A percentile compares a stretch with the other conserved stretches of the same genome.
These are phyloP conservation scores for Telenomus remus DNA, from an alignment of 1,140 invertebrate species.

Conservation along the genomic window DNA sequence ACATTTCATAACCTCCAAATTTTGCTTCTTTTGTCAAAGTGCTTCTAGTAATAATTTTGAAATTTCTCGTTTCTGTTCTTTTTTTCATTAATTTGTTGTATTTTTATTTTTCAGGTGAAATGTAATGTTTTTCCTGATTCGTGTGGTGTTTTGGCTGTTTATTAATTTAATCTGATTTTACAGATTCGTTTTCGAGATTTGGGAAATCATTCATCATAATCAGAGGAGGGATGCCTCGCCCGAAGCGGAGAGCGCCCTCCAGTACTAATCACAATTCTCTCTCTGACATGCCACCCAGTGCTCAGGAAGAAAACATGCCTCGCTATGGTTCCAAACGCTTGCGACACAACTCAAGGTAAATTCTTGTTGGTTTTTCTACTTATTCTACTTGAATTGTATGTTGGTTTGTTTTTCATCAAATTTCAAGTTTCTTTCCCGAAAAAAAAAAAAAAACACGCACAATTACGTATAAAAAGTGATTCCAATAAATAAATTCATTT, in stretches of 20 bases:
- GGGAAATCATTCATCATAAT: constrained; percentile 43
- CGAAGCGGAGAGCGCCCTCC: constrained; percentile 74
- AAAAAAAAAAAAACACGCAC: too few species aligned
- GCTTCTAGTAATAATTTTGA: too few species aligned
- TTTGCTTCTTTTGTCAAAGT: too few species aligned
- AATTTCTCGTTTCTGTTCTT: too few species aligned
- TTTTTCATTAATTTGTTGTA: too few species aligned
- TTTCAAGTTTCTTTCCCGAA: too few species aligned
- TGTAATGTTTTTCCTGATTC: too few species aligned
- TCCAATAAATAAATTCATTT: too few species aligned
- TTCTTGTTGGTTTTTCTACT: constrained; percentile 4
- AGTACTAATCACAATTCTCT: constrained; percentile 70
- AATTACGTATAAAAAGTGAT: too few species aligned
- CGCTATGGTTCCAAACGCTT: constrained; percentile 72
- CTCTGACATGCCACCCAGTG: constrained; percentile 71
- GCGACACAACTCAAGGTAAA: constrained; percentile 70
- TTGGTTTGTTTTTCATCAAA: too few species aligned
- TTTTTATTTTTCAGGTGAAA: not conserved
- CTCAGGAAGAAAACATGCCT: constrained; percentile 70
- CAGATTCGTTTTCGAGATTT: constrained; percentile 18
- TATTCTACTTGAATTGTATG: not conserved
- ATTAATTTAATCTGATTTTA: constrained; percentile 1
- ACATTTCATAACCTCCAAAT: too few species aligned
- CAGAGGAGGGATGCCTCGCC: constrained; percentile 74
- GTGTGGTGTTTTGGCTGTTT: not conserved